Base-by-base conservation (phyloP, 2,113 vertebrate genomes). In the Serilophus lunatus region DNA sequence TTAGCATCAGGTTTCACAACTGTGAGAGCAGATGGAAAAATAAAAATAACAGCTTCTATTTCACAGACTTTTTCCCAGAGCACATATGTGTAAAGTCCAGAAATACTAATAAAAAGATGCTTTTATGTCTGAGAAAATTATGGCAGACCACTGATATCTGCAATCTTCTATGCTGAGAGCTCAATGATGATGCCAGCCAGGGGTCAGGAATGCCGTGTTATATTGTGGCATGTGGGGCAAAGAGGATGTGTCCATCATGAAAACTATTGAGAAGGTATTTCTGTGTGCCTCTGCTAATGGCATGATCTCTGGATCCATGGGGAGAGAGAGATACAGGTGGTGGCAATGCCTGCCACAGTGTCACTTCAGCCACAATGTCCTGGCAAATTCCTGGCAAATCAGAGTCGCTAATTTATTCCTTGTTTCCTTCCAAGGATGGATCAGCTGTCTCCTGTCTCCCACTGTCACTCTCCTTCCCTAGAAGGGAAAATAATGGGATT, bases 201-300 rank as follows among this genome's bases (percentile, higher is more conserved):
- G 82, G 50, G 61, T 63, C 24, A 5, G 42, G 40, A 57, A 25
- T 2, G 4, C 11, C 1, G 3, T 4, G 7, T 3, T 26, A 3
- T 0, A 19, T 2, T 1, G 0, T 1, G 8, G 33, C 1, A 9
- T 0, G 0, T 6, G 19, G 33, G 25, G 17, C 13, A 18, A 45
- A 18, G 42, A 33, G 51, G 38, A 29, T 20, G 14, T 1, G 74
- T 36, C 51, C 65, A 25, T 8, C 29, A 3, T 6, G 17, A 23
- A 59, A 66, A 40, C 12, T 4, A 19, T 13, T 1, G 15, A 33
- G 33, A 35, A 77, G 59, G 6, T 26, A 15, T 53, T 65, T 60
- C 56, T 45, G 36, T 44, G 36, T 7, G 1, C 38, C 42, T 50
- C 65, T 75, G 35, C 22, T 16, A 15, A n/a, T 1, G 33, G 11